Evolutionary conservation across 2,797 vertebrate species (phyloP).

Genomic region (Pseudochirops corinnae): DNA sequence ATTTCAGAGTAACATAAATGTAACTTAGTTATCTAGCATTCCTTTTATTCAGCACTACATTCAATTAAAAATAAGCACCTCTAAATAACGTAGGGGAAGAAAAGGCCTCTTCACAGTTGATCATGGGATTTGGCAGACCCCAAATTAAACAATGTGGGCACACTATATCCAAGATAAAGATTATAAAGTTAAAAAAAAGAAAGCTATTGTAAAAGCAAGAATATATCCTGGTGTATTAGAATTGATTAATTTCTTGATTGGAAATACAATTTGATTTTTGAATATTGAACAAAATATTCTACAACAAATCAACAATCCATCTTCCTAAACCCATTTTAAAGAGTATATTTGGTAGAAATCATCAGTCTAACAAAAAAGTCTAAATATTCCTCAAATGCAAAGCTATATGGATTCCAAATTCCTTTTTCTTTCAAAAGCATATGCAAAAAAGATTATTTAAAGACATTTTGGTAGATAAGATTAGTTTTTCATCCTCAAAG

Average conservation of each 20-base stretch:
- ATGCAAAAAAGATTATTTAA: background rate
- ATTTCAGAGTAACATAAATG: background rate
- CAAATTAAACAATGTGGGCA: background rate
- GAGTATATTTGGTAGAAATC: background rate
- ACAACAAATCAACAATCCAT: background rate
- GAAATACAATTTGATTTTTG: background rate
- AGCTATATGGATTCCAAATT: background rate
- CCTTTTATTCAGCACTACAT: background rate
- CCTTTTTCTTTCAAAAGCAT: background rate
- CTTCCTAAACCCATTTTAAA: background rate
- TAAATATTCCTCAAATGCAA: too few relatives aligned
- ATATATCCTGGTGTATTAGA: background rate
- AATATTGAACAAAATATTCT: background rate
- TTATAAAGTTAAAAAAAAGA: background rate
- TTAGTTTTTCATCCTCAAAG: too few relatives aligned
- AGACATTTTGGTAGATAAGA: too few relatives aligned
- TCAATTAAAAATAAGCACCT: background rate
- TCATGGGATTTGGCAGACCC: background rate
- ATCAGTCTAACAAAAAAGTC: background rate
- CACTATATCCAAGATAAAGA: background rate
- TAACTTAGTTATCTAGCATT: background rate
- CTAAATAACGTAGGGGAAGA: background rate
- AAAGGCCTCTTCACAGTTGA: background rate
- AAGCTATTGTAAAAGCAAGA: background rate
- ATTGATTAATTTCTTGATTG: background rate